Conservation (phyloP, 2,888 invertebrate species). For the Acleris literana region DNA sequence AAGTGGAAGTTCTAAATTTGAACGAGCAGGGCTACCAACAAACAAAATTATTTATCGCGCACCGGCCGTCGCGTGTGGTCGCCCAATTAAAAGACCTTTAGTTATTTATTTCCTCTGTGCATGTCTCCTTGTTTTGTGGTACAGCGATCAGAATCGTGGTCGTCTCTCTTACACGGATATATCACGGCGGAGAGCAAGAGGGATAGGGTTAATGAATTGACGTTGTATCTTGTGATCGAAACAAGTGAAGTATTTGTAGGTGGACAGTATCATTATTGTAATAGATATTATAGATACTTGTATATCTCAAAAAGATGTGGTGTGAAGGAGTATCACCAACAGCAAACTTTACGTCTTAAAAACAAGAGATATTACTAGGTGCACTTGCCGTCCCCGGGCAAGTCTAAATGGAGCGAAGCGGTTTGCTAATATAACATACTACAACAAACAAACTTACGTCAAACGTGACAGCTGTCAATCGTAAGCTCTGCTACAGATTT, state of each 20-base stretch:
- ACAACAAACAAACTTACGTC: too few species aligned
- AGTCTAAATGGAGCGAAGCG: too few species aligned
- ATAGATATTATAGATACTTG: too few species aligned
- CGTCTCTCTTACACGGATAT: background rate
- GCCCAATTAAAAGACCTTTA: slow-evolving; percentile 65
- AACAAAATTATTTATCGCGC: slow-evolving; percentile 22
- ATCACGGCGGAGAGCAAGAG: background rate
- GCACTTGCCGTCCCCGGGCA: too few species aligned
- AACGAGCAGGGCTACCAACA: slow-evolving; percentile 9
- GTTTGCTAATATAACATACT: too few species aligned
- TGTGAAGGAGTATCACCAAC: too few species aligned
- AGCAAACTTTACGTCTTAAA: too few species aligned
- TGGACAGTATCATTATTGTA: background rate
- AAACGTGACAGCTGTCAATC: too few species aligned
- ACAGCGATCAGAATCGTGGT: slow-evolving; percentile 6
- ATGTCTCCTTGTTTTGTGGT: slow-evolving; percentile 8
- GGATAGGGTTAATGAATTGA: background rate
- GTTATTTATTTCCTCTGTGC: slow-evolving; percentile 60
- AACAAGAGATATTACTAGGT: too few species aligned
- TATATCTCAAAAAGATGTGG: too few species aligned
- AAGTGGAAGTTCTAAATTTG: slow-evolving; percentile 7
- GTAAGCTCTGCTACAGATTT: too few species aligned
- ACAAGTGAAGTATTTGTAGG: slow-evolving; percentile 1
- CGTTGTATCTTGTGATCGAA: slow-evolving; percentile 4
- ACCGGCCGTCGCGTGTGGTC: slow-evolving; percentile 70